Evolutionary conservation across 1,140 invertebrate species (phyloP), one percentile per base, ranked within the genome.

Genomic region (Dreissena rostriformis): DNA sequence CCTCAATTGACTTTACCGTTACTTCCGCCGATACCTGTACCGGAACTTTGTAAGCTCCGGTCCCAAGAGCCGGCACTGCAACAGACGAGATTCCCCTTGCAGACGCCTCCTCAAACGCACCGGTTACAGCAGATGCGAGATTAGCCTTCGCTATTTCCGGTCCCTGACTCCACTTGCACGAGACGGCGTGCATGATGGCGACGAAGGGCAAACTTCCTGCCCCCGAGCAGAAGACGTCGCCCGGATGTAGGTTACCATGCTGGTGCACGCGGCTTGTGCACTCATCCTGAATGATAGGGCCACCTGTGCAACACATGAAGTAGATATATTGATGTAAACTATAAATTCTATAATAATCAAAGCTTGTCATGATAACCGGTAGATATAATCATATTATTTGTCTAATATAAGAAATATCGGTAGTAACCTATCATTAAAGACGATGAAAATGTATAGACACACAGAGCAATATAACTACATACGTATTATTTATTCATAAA

Each of bases 141-240:
- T 26, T 57, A 11, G 26, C 72, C 39, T 14, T 28, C 52, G 55
- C 55, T 29, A 65, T 49, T 24, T 61, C 29, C 17, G 26, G 57
- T 19, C 61, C 57, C 24, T 76, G 39, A n/a, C 14, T 66, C 74
- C 74, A 76, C 51, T 66, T 76, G 15, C 53, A 61, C 12, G 53
- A 39, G 8, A 76, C 74, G 26, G 74, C 74, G 65, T 76, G 74
- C 17, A 76, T 66, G 6, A 76, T 65, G 26, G 22, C 29, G n/a
- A 57, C 63, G 24, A 29, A 76, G 2, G 74, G 39, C 29, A 76
- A n/a, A 10, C 6, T 29, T 19, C 74, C 74, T 10, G 57, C 57
- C 0, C 15, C 14, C 22, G 74, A 76, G n/a, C 74, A 65, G 49
- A 29, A 76, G 26, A 66, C 26, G 17, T 51, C 19, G 4, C 74